A percentile compares a stretch with the other conserved stretches of the same genome.
phyloP scores from a whole-genome alignment of 2,888 invertebrate species.

The Thereva nobilitata region DNA sequence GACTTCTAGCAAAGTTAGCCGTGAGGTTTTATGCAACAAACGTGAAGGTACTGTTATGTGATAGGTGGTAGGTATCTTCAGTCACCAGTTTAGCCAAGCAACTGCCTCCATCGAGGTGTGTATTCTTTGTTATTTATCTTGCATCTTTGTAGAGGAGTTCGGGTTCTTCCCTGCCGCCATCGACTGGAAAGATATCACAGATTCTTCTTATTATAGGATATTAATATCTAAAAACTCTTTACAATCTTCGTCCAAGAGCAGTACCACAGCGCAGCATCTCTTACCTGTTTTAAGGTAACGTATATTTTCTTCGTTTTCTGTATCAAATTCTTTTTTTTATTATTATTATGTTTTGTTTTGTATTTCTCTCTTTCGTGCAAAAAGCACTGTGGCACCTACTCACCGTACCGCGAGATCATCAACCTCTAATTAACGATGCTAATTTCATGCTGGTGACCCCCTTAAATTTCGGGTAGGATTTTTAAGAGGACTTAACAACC shows the following conservation, averaged over 20 bases:
- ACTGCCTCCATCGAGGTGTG: neutral
- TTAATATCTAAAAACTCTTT: too few relatives aligned
- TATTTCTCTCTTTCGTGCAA: neutral
- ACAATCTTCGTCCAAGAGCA: too few relatives aligned
- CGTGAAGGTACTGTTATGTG: constrained; percentile 28
- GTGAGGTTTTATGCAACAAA: constrained; percentile 54
- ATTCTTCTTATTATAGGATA: too few relatives aligned
- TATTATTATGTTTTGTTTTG: too few relatives aligned
- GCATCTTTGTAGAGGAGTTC: too few relatives aligned
- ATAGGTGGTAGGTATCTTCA: constrained; percentile 5
- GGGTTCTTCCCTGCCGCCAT: too few relatives aligned
- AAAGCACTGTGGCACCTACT: constrained; percentile 2
- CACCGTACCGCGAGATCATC: constrained; percentile 21
- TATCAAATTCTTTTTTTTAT: too few relatives aligned
- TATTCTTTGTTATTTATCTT: too few relatives aligned
- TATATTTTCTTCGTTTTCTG: too few relatives aligned
- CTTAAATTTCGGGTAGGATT: constrained; percentile 19
- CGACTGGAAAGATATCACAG: too few relatives aligned
- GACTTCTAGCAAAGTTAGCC: constrained; percentile 51
- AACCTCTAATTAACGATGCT: constrained; percentile 35
- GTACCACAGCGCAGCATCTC: too few relatives aligned
- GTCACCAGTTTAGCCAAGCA: neutral
- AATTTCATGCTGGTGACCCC: constrained; percentile 31
- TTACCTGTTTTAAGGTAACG: too few relatives aligned
- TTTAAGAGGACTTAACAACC: neutral